phyloP scores from a whole-genome alignment of 2,888 invertebrate species.

The Linyphia triangularis region DNA sequence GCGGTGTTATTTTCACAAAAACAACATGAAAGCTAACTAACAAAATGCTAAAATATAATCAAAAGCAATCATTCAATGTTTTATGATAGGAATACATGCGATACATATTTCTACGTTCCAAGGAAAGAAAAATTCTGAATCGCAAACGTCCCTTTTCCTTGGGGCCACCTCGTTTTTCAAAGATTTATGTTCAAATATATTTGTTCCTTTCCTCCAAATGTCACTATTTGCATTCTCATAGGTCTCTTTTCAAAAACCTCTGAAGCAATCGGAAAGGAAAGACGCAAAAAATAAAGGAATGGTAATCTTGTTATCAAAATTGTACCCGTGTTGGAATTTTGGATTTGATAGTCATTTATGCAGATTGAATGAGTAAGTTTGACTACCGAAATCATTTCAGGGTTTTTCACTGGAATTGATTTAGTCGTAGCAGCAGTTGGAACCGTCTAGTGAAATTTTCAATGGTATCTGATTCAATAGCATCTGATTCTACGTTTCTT shows the following conservation, averaged over 20 bases:
- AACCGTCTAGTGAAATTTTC: neutral
- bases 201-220: slow-evolving; percentile 3
- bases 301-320: slow-evolving; percentile 11
- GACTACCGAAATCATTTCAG: slow-evolving; percentile 10
- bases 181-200: slow-evolving; percentile 3
- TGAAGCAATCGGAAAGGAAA: neutral
- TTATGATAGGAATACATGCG: neutral
- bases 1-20: too few species aligned
- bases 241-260: neutral
- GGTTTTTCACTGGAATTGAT: neutral
- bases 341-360: slow-evolving; percentile 31
- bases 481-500: neutral
- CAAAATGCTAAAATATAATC: neutral
- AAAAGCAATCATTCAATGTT: neutral
- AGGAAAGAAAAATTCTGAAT: neutral
- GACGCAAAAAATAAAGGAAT: neutral
- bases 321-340: neutral
- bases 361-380: slow-evolving; percentile 25
- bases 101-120: neutral
- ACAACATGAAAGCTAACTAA: too few species aligned
- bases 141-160: neutral
- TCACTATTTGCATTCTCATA: slow-evolving; percentile 12
- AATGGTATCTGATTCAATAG: neutral
- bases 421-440: neutral
- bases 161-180: neutral